Percentiles rank a stretch among this genome's conserved stretches.
phyloP scores from a whole-genome alignment of 2,888 invertebrate genomes.

The Eristalis tenax region DNA sequence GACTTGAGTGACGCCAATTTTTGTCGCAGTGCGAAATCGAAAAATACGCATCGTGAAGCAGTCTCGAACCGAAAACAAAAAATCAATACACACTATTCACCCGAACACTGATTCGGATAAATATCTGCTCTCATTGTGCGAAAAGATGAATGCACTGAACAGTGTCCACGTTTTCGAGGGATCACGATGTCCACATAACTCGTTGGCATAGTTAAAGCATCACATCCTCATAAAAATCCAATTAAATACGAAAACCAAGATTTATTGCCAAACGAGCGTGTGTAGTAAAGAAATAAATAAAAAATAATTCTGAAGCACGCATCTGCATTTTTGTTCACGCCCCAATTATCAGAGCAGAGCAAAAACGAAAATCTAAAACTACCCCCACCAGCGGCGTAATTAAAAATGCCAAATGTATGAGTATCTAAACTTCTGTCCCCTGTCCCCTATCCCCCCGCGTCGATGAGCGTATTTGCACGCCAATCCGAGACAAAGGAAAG shows the following conservation, averaged over 20 bases:
- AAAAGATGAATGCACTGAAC: background rate
- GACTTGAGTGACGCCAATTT: too few species aligned
- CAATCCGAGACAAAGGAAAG: background rate
- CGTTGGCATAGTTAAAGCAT: background rate
- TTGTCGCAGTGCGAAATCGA: too few species aligned
- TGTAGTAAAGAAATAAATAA: background rate
- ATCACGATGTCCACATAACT: background rate
- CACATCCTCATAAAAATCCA: background rate
- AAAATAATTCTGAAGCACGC: conserved; percentile 23
- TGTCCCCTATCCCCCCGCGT: background rate
- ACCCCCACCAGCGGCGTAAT: conserved; percentile 37
- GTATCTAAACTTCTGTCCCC: conserved; percentile 24
- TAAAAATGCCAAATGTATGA: conserved; percentile 40
- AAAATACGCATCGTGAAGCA: too few species aligned
- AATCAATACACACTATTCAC: background rate
- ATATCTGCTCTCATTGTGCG: background rate
- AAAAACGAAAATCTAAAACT: background rate
- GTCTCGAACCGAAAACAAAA: background rate
- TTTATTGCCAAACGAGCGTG: conserved; percentile 8
- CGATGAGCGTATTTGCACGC: conserved; percentile 34
- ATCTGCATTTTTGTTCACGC: conserved; percentile 63
- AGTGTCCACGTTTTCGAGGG: background rate
- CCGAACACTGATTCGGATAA: background rate
- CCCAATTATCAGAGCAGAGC: conserved; percentile 46
- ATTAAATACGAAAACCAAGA: conserved; percentile 15